Conservation (phyloP, 1,140 invertebrate genomes). For the Drosophila chauvacae region DNA sequence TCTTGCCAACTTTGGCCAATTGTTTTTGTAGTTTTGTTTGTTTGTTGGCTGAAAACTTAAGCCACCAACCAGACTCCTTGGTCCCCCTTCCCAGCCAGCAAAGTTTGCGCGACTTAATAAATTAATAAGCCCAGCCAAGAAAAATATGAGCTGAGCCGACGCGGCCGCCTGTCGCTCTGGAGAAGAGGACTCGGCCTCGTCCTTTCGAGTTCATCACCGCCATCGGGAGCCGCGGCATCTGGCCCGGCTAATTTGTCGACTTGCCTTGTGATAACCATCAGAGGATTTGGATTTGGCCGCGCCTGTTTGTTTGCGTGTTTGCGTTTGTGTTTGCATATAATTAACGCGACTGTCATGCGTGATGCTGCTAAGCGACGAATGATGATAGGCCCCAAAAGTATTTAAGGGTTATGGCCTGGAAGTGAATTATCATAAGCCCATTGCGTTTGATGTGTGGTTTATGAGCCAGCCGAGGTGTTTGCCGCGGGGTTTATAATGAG, state of each 20-base stretch:
- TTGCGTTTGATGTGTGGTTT: conserved; percentile 32
- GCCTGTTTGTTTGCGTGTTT: not conserved
- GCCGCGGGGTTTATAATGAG: conserved; percentile 10
- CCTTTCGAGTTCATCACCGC: conserved; percentile 29
- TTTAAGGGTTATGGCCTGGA: conserved; percentile 29
- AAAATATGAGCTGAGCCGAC: conserved; percentile 47
- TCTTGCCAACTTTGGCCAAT: conserved; percentile 55
- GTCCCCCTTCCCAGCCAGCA: conserved; percentile 1
- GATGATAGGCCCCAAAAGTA: conserved; percentile 35
- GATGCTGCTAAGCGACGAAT: conserved; percentile 42
- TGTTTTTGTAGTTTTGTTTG: conserved; percentile 74
- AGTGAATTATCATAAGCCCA: conserved; percentile 42
- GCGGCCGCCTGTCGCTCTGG: conserved; percentile 6
- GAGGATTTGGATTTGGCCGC: conserved; percentile 48
- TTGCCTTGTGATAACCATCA: conserved; percentile 55
- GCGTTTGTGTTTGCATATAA: conserved; percentile 58
- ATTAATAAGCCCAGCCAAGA: conserved; percentile 59
- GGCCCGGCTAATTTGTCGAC: conserved; percentile 56
- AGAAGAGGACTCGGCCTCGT: not conserved
- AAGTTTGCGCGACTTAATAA: conserved; percentile 57
- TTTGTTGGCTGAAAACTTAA: conserved; percentile 70
- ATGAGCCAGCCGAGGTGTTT: conserved; percentile 28
- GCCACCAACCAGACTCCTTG: conserved; percentile 18
- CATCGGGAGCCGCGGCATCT: conserved; percentile 34
- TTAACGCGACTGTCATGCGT: conserved; percentile 48